phyloP scores from a whole-genome alignment of 2,888 invertebrate species.

The Shargacucullia verbasci region DNA sequence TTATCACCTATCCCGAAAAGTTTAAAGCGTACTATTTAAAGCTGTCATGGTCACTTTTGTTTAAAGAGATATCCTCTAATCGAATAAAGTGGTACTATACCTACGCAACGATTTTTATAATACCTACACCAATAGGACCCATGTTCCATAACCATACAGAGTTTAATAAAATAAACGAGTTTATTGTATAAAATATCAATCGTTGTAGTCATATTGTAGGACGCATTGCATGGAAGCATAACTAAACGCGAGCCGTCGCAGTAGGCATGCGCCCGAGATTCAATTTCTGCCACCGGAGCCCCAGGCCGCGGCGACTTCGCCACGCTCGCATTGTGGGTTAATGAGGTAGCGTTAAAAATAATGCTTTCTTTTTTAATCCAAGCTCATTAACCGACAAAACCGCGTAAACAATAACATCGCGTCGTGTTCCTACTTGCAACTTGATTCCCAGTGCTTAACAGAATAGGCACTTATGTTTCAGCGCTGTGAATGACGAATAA shows the following conservation, averaged over 20 bases:
- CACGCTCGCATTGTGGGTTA: slow-evolving; percentile 64
- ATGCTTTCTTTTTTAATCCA: slow-evolving; percentile 65
- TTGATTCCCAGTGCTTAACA: slow-evolving; percentile 64
- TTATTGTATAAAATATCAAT: slow-evolving; percentile 11
- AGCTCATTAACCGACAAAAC: slow-evolving; percentile 80
- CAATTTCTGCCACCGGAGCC: slow-evolving; percentile 81
- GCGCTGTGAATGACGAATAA: slow-evolving; percentile 36
- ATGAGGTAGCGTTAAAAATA: slow-evolving; percentile 63
- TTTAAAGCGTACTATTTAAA: too few relatives aligned
- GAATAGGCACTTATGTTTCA: slow-evolving; percentile 52
- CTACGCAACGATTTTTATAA: too few relatives aligned
- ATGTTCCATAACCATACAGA: too few relatives aligned
- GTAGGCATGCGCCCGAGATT: slow-evolving; percentile 80
- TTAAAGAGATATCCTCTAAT: too few relatives aligned
- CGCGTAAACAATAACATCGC: slow-evolving; percentile 58
- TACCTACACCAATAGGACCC: too few relatives aligned
- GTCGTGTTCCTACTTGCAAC: slow-evolving; percentile 66
- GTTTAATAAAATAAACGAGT: too few relatives aligned
- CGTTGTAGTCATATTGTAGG: slow-evolving; percentile 39
- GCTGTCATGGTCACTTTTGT: too few relatives aligned
- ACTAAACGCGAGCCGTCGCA: slow-evolving; percentile 74
- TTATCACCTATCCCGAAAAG: too few relatives aligned
- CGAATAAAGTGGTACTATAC: too few relatives aligned
- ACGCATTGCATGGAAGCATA: slow-evolving; percentile 70
- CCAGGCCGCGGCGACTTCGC: slow-evolving; percentile 58